A percentile compares a stretch with the other conserved stretches of the same genome.
These are phyloP conservation scores for Chelonoidis abingdonii DNA, from an alignment of 2,113 vertebrate species.

Conservation along the genomic window DNA sequence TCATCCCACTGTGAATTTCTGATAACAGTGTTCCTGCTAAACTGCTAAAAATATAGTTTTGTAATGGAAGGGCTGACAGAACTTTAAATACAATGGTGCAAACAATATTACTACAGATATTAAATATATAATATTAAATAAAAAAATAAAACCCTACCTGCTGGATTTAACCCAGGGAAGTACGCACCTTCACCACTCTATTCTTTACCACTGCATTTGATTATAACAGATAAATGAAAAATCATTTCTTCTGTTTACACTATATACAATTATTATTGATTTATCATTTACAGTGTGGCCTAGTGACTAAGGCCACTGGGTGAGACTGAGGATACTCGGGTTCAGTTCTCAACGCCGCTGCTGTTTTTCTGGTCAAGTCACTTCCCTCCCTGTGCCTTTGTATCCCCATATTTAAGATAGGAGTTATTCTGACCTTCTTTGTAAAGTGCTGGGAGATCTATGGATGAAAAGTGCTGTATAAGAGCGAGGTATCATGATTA, in stretches of 20 bases:
- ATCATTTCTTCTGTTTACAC: not conserved
- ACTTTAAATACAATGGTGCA: constrained; percentile 24
- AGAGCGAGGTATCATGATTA: not conserved
- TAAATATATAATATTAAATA: not conserved
- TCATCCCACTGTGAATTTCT: constrained; percentile 70
- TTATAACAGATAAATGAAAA: not conserved
- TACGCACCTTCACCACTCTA: not conserved
- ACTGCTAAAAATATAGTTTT: constrained; percentile 40
- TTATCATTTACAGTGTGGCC: not conserved
- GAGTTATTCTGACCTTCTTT: not conserved
- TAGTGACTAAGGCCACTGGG: not conserved
- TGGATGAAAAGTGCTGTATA: not conserved
- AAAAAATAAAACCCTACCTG: not conserved
- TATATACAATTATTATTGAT: not conserved
- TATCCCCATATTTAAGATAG: not conserved
- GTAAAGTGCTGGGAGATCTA: not conserved
- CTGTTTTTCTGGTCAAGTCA: not conserved
- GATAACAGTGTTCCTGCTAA: constrained; percentile 55
- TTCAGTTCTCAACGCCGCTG: not conserved
- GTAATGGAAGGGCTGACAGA: constrained; percentile 26
- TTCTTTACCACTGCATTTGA: not conserved
- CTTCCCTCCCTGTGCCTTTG: not conserved
- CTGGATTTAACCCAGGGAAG: not conserved
- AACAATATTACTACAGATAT: constrained; percentile 10
- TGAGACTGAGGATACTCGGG: not conserved